These are phyloP conservation scores for Hyles lineata DNA, from an alignment of 2,888 invertebrate genomes.

Conservation along the genomic window DNA sequence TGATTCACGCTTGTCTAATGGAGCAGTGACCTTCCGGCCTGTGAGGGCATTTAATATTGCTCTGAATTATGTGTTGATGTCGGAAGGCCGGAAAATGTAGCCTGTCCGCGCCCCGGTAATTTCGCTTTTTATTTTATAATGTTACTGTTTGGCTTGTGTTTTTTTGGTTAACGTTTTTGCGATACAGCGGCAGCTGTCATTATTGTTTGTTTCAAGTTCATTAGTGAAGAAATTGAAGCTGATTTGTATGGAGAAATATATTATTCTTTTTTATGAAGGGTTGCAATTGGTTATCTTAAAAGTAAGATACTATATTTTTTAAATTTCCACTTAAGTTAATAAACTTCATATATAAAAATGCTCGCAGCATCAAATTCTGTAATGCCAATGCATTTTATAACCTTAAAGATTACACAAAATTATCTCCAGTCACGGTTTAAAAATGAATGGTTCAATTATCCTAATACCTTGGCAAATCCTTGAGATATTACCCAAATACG, in stretches of 20 bases:
- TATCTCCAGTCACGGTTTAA: too few relatives aligned
- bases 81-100: constrained; percentile 74
- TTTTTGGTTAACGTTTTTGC: constrained; percentile 7
- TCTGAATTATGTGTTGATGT: constrained; percentile 81
- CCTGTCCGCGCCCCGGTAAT: constrained; percentile 71
- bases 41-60: constrained; percentile 80
- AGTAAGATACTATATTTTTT: too few relatives aligned
- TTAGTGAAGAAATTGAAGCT: not conserved
- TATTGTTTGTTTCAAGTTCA: constrained; percentile 8
- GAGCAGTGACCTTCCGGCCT: constrained; percentile 74
- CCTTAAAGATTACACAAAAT: too few relatives aligned
- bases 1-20: constrained; percentile 69
- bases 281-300: too few relatives aligned
- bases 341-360: too few relatives aligned
- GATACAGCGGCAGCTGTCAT: not conserved
- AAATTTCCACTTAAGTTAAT: too few relatives aligned
- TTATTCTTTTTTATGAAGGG: too few relatives aligned
- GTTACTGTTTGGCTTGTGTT: constrained; percentile 33
- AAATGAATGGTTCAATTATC: too few relatives aligned
- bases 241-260: not conserved
- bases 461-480: not conserved
- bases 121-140: constrained; percentile 69
- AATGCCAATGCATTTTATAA: too few relatives aligned
- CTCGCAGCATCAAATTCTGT: too few relatives aligned
- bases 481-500: not conserved